phyloP scores from a whole-genome alignment of 2,888 invertebrate species.

The Cactoblastis cactorum region DNA sequence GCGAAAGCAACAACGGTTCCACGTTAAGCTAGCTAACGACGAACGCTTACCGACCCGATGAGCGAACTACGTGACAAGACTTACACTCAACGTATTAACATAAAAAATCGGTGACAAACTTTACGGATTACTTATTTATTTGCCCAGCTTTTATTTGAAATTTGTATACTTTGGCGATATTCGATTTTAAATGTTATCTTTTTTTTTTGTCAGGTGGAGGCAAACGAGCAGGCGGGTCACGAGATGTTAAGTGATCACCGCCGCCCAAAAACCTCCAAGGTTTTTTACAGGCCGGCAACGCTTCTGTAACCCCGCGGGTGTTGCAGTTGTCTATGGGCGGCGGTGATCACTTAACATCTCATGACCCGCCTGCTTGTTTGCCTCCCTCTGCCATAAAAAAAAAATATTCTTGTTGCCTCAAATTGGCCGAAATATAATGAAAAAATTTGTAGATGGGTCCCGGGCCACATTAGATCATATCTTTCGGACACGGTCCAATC shows the following conservation, averaged over 20 bases:
- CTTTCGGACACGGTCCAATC: conserved; percentile 16
- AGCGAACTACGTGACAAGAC: conserved; percentile 11
- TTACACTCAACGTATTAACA: not conserved
- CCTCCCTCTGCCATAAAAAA: too few species aligned
- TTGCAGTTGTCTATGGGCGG: too few species aligned
- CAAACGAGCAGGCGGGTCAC: not conserved
- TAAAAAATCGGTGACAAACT: conserved; percentile 10
- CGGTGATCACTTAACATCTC: too few species aligned
- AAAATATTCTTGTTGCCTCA: not conserved
- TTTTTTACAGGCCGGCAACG: too few species aligned
- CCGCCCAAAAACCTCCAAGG: too few species aligned
- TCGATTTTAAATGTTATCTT: not conserved
- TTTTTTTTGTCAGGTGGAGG: too few species aligned
- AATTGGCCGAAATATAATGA: not conserved
- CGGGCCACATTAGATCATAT: conserved; percentile 5
- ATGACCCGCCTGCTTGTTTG: too few species aligned
- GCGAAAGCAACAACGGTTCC: conserved; percentile 13
- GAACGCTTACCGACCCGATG: conserved; percentile 12
- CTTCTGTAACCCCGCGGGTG: too few species aligned
- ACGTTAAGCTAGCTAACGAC: conserved; percentile 15
- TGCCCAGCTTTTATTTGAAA: not conserved
- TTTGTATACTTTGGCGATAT: not conserved
- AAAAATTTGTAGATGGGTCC: not conserved
- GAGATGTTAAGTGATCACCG: too few species aligned
- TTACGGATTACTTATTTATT: conserved; percentile 10